Evolutionary conservation across 2,888 invertebrate species (phyloP).

Genomic region (Diadromus collaris): DNA sequence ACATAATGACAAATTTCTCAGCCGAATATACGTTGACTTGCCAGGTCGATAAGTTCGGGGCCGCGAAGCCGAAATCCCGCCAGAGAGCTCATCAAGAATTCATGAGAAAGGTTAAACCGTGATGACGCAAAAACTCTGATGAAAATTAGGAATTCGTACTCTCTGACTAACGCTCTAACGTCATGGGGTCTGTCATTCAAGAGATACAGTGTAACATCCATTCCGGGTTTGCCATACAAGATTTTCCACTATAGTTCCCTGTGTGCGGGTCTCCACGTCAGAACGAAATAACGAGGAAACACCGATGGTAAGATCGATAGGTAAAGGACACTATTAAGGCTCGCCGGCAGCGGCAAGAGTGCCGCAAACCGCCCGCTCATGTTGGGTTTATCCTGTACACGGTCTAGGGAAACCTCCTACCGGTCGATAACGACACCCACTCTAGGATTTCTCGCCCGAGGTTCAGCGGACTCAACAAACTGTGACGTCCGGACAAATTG

Average conservation of each 20-base stretch:
- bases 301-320: slow-evolving; percentile 25
- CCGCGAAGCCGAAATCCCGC: background rate
- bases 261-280: background rate
- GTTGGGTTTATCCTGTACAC: slow-evolving; percentile 29
- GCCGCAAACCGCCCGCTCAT: slow-evolving; percentile 17
- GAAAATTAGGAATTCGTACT: background rate
- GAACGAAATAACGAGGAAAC: background rate
- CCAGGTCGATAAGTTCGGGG: background rate
- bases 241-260: background rate
- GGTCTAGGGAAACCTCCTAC: slow-evolving; percentile 44
- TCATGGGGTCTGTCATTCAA: background rate
- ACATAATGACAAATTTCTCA: background rate
- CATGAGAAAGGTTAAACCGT: background rate
- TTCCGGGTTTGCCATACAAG: background rate
- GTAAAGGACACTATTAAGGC: slow-evolving; percentile 20
- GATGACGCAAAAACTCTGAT: background rate
- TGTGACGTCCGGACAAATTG: slow-evolving; percentile 12
- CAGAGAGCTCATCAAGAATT: slow-evolving; percentile 4
- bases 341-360: slow-evolving; percentile 8
- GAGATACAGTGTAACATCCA: background rate
- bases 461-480: slow-evolving; percentile 18
- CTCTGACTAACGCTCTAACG: background rate
- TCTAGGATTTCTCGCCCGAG: slow-evolving; percentile 20
- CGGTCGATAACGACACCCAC: slow-evolving; percentile 48
- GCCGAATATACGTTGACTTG: background rate